These are phyloP conservation scores for Archocentrus centrarchus DNA, from an alignment of 2,113 vertebrate genomes.

Conservation along the genomic window DNA sequence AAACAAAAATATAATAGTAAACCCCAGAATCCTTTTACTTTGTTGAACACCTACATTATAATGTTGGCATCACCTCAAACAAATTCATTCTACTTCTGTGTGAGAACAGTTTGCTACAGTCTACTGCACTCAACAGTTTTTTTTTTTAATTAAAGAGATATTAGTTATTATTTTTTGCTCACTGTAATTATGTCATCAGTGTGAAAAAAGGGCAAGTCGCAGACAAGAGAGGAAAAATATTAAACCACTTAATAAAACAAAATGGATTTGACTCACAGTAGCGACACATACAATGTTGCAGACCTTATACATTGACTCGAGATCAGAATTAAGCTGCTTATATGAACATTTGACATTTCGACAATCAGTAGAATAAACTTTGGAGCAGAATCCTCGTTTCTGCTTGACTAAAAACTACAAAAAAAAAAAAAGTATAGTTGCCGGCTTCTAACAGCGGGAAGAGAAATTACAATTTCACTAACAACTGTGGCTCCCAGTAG, in stretches of 20 bases:
- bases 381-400: not conserved
- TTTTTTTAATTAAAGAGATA: not conserved
- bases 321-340: constrained; percentile 3
- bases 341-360: not conserved
- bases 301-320: not conserved
- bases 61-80: not conserved
- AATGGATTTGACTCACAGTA: not conserved
- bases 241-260: constrained; percentile 14
- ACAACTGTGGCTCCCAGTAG: not conserved
- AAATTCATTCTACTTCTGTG: constrained; percentile 1
- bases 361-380: not conserved
- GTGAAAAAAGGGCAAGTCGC: not conserved
- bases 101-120: not conserved
- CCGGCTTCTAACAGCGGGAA: constrained; percentile 18
- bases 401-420: not conserved
- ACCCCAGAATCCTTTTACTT: not conserved
- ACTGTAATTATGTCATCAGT: not conserved
- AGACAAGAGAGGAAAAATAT: constrained; percentile 2
- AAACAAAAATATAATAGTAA: not conserved
- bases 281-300: not conserved
- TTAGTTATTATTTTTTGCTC: not conserved
- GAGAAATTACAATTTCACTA: not conserved
- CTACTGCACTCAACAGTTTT: not conserved
- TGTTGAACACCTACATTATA: not conserved
- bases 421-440: not conserved